Percentiles rank a stretch among this genome's conserved stretches.
phyloP scores from a whole-genome alignment of 2,888 invertebrate genomes.

The Oligia latruncula region DNA sequence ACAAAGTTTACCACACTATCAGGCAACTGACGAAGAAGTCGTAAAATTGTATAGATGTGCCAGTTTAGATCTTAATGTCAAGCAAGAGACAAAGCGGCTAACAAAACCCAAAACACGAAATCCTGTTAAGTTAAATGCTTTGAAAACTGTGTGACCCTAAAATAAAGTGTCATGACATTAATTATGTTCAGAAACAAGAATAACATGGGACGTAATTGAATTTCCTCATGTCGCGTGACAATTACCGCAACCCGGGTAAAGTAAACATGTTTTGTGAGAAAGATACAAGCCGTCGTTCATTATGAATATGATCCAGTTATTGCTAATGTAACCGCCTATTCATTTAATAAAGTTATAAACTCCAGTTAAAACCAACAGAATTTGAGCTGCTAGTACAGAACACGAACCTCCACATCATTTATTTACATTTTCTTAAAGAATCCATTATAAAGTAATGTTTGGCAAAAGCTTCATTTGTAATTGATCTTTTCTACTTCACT shows the following conservation, averaged over 20 bases:
- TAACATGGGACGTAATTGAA: conserved; percentile 61
- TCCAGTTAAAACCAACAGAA: background rate
- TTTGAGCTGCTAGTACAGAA: background rate
- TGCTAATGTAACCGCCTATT: conserved; percentile 19
- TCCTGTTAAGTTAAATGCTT: conserved; percentile 5
- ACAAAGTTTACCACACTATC: conserved; percentile 71
- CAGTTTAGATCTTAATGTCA: conserved; percentile 61
- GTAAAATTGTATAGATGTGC: conserved; percentile 73
- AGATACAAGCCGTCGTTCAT: conserved; percentile 44
- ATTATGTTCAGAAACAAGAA: conserved; percentile 55
- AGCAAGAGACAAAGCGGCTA: conserved; percentile 15
- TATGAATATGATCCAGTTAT: conserved; percentile 43
- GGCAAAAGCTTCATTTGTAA: conserved; percentile 35
- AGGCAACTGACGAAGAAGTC: conserved; percentile 61
- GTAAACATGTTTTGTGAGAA: conserved; percentile 45
- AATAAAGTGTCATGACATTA: conserved; percentile 45
- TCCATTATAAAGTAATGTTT: conserved; percentile 21
- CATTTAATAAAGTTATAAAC: conserved; percentile 35
- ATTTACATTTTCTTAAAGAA: conserved; percentile 17
- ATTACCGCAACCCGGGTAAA: conserved; percentile 49
- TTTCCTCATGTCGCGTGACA: conserved; percentile 63
- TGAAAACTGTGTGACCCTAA: conserved; percentile 47
- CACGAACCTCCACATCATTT: conserved; percentile 16
- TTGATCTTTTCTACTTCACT: conserved; percentile 31
- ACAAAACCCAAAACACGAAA: conserved; percentile 30